Evolutionary conservation across 64 coral and sea anemone species (phyloP).

Genomic region (Montipora foliosa): DNA sequence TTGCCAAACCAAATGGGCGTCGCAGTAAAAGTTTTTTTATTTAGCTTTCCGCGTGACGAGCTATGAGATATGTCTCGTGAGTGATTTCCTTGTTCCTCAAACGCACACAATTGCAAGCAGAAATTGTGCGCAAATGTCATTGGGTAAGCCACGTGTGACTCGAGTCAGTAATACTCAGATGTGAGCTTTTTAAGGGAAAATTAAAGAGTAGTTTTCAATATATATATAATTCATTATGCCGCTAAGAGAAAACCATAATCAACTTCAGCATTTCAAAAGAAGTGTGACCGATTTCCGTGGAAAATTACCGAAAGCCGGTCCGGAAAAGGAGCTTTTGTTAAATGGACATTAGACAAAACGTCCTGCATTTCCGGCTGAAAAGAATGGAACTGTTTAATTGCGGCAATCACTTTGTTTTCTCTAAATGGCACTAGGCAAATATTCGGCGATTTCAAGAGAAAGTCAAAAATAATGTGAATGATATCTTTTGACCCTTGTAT

Average conservation of each 20-base stretch:
- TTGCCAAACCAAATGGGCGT: background rate
- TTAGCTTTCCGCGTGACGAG: too few species aligned
- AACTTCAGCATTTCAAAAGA: too few species aligned
- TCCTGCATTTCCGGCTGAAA: background rate
- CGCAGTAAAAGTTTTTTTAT: too few species aligned
- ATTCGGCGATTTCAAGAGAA: too few species aligned
- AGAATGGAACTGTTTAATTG: background rate
- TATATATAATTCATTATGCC: background rate
- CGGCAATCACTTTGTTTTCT: background rate
- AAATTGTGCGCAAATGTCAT: background rate
- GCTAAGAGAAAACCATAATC: background rate
- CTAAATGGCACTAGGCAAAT: too few species aligned
- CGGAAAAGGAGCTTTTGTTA: background rate
- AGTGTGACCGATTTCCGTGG: background rate
- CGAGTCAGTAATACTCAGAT: background rate
- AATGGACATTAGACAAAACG: background rate
- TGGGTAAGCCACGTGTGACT: background rate
- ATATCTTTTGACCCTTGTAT: background rate
- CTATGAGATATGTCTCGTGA: background rate
- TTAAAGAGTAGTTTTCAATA: background rate
- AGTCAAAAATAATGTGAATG: too few species aligned
- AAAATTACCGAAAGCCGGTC: background rate
- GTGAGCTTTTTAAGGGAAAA: background rate
- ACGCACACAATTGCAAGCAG: too few species aligned
- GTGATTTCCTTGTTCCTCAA: background rate